A percentile compares a stretch with the other conserved stretches of the same genome.
Evolutionary conservation across 2,888 invertebrate genomes (phyloP).

Genomic region (Drymonia ruficornis): DNA sequence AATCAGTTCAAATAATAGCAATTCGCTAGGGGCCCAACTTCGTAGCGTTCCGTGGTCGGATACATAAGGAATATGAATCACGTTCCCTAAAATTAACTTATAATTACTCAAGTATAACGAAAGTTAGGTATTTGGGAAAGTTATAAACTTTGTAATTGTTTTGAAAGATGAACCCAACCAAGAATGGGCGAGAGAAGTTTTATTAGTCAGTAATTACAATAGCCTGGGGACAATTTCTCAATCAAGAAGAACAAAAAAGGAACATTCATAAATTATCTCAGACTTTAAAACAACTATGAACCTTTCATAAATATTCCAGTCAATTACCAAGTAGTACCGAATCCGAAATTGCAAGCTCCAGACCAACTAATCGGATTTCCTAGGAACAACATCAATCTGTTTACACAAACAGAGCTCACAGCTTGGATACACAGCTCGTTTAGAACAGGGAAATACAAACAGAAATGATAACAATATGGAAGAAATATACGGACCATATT

Average conservation of each 20-base stretch:
- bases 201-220: conserved; percentile 12
- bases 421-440: conserved; percentile 27
- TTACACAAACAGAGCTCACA: conserved; percentile 19
- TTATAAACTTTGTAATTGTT: conserved; percentile 29
- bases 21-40: conserved; percentile 35
- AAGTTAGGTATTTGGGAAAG: conserved; percentile 40
- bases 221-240: not conserved
- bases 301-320: too few relatives aligned
- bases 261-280: not conserved
- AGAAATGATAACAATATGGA: conserved; percentile 9
- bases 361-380: conserved; percentile 34
- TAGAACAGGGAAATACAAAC: conserved; percentile 12
- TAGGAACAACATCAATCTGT: conserved; percentile 26
- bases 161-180: conserved; percentile 24
- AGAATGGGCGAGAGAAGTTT: conserved; percentile 30
- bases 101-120: conserved; percentile 52
- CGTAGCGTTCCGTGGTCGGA: not conserved
- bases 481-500: not conserved
- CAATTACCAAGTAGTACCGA: not conserved
- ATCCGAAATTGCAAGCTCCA: conserved; percentile 20
- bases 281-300: too few relatives aligned
- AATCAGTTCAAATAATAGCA: conserved; percentile 57
- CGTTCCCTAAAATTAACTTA: conserved; percentile 54
- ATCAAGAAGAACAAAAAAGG: not conserved
- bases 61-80: conserved; percentile 39